Evolutionary conservation across 1,140 invertebrate species (phyloP).

Genomic region (Rhopalosiphum maidis): DNA sequence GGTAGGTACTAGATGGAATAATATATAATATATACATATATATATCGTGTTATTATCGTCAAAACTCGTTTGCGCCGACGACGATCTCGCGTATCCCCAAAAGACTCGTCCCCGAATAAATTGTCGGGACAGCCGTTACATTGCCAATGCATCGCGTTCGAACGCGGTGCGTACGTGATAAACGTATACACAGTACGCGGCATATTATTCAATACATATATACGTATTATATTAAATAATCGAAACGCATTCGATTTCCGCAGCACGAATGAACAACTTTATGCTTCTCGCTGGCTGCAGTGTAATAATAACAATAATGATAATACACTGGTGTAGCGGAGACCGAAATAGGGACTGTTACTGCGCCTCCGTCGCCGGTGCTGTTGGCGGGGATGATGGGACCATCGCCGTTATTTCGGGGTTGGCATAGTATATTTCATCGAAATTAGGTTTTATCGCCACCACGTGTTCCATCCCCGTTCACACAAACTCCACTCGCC

Average conservation of each 20-base stretch:
- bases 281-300: too few relatives aligned
- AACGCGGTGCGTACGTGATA: not conserved
- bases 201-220: not conserved
- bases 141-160: not conserved
- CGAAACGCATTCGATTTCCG: constrained; percentile 38
- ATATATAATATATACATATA: not conserved
- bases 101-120: not conserved
- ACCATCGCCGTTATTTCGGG: constrained; percentile 19
- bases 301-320: not conserved
- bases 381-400: not conserved
- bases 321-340: not conserved
- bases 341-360: not conserved
- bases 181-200: not conserved
- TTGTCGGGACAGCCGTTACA: not conserved
- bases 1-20: not conserved
- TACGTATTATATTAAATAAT: not conserved
- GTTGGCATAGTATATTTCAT: constrained; percentile 31
- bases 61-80: not conserved
- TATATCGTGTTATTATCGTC: not conserved
- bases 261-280: constrained; percentile 21
- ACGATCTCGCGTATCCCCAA: not conserved
- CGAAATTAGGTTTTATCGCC: constrained; percentile 30
- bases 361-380: too few relatives aligned
- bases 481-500: not conserved
- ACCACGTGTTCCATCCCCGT: not conserved